Percentiles rank a stretch among this genome's conserved stretches.
These are phyloP conservation scores for Aphidoletes aphidimyza DNA, from an alignment of 2,888 invertebrate genomes.

Conservation along the genomic window DNA sequence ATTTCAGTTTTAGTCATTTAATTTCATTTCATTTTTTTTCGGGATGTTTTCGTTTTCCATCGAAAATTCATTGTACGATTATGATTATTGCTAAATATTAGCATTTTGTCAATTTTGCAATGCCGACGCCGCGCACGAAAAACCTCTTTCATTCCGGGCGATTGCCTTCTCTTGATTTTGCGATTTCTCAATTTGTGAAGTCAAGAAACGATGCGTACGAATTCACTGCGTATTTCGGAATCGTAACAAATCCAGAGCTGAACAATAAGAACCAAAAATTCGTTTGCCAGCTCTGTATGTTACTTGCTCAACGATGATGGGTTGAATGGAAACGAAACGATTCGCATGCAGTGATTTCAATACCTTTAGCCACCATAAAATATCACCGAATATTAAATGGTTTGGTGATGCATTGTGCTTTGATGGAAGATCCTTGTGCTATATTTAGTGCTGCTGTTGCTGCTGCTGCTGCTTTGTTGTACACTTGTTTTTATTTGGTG, in stretches of 20 bases:
- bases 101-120: not conserved
- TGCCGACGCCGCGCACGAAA: not conserved
- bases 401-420: not conserved
- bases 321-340: not conserved
- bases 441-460: not conserved
- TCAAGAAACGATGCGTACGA: no score
- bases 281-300: no score
- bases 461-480: not conserved
- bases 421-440: not conserved
- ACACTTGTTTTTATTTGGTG: slow-evolving; percentile 24
- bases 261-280: no score
- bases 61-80: slow-evolving; percentile 26
- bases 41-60: not conserved
- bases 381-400: not conserved
- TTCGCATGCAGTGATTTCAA: slow-evolving; percentile 41
- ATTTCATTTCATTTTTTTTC: not conserved
- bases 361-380: slow-evolving; percentile 23
- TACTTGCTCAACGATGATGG: not conserved
- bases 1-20: not conserved
- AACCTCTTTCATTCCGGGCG: not conserved
- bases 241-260: no score
- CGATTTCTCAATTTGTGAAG: no score
- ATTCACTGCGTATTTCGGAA: no score
- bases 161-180: not conserved
- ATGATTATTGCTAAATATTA: slow-evolving; percentile 37